phyloP scores from a whole-genome alignment of 2,888 invertebrate genomes.

The Nephrocerus scutellatus region DNA sequence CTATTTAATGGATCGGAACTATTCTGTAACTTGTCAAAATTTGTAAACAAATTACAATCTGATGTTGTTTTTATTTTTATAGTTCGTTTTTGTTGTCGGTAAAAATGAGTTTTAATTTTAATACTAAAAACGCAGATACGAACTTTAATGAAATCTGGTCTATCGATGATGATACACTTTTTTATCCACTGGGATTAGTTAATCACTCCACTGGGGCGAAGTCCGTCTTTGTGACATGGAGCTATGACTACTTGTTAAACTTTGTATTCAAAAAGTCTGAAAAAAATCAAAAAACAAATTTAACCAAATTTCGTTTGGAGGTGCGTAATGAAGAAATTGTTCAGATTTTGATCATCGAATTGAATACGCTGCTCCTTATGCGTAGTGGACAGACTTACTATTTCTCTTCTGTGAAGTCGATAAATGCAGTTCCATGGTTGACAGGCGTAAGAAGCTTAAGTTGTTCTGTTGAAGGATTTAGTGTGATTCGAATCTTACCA shows the following conservation, averaged over 20 bases:
- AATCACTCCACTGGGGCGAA: slow-evolving; percentile 36
- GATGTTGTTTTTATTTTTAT: too few species aligned
- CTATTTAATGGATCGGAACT: too few species aligned
- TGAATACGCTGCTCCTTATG: slow-evolving; percentile 39
- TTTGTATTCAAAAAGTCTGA: slow-evolving; percentile 38
- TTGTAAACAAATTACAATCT: too few species aligned
- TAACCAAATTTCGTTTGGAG: slow-evolving; percentile 31
- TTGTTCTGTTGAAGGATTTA: slow-evolving; percentile 31
- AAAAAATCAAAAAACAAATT: slow-evolving; percentile 25
- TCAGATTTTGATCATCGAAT: slow-evolving; percentile 37
- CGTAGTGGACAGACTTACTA: slow-evolving; percentile 37
- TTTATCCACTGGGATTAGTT: slow-evolving; percentile 37
- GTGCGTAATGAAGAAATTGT: slow-evolving; percentile 23
- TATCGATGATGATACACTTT: slow-evolving; percentile 38
- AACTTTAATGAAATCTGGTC: too few species aligned
- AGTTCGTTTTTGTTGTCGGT: too few species aligned
- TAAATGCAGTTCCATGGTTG: slow-evolving; percentile 36
- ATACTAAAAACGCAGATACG: too few species aligned
- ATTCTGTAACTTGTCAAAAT: too few species aligned
- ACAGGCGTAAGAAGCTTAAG: slow-evolving; percentile 34
- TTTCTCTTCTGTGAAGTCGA: slow-evolving; percentile 40
- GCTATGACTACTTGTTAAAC: slow-evolving; percentile 37
- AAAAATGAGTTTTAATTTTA: too few species aligned
- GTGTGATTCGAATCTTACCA: slow-evolving; percentile 31
- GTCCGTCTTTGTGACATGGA: slow-evolving; percentile 43